Percentiles rank a stretch among this genome's conserved stretches.
Conservation (phyloP, 1,140 invertebrate species). For the Trinorchestia longiramus region DNA sequence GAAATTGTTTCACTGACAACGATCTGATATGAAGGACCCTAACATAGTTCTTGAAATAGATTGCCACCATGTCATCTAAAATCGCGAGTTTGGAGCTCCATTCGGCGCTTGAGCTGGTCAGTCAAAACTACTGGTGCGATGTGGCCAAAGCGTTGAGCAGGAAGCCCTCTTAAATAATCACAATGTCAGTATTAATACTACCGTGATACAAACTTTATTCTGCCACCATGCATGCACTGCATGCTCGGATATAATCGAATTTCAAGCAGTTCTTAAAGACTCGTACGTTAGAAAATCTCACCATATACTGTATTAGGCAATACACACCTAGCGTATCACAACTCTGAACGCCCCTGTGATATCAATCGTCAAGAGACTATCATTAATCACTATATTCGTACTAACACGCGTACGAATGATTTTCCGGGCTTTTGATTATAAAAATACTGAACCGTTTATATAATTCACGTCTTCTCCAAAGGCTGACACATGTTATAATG, state of each 20-base stretch:
- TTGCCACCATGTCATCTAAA: background rate
- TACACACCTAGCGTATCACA: too few species aligned
- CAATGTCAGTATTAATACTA: background rate
- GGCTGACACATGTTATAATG: background rate
- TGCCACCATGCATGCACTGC: background rate
- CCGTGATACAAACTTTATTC: background rate
- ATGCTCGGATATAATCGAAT: background rate
- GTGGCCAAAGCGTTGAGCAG: background rate
- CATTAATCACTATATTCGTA: background rate
- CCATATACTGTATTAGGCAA: background rate
- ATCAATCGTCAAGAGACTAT: background rate
- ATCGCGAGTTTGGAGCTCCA: background rate
- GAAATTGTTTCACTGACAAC: background rate
- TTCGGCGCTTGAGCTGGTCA: background rate
- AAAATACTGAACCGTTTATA: background rate
- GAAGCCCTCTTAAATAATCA: background rate
- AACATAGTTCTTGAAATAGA: background rate
- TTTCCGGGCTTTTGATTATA: background rate
- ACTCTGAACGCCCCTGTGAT: background rate
- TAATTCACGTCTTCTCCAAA: background rate
- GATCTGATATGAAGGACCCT: background rate
- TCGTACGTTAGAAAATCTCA: background rate
- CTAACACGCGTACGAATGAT: background rate
- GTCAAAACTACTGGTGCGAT: background rate
- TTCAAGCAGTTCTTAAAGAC: background rate